Evolutionary conservation across 2,113 vertebrate species (phyloP).

Genomic region (Gymnogyps californianus): DNA sequence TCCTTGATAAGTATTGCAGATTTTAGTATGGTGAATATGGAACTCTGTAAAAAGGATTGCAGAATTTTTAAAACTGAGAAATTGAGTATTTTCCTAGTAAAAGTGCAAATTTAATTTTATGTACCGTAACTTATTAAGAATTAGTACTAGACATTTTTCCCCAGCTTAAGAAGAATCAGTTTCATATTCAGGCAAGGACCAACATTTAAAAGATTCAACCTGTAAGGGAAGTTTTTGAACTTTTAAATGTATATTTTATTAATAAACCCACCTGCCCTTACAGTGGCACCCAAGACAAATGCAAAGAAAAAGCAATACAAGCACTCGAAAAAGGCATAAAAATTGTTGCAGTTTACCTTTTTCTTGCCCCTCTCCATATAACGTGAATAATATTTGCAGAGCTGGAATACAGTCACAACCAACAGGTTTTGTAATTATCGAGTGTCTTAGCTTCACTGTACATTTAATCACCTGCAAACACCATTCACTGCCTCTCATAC

Average conservation of each 20-base stretch:
- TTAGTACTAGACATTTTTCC: not conserved
- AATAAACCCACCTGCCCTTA: not conserved
- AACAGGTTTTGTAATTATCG: not conserved
- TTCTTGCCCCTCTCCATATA: not conserved
- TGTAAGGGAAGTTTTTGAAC: not conserved
- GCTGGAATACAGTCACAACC: not conserved
- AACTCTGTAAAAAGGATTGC: not conserved
- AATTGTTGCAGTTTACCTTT: not conserved
- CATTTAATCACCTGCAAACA: slow-evolving; percentile 46
- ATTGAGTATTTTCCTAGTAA: not conserved
- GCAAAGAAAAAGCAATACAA: not conserved
- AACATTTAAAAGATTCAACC: not conserved
- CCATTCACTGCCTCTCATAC: slow-evolving; percentile 4
- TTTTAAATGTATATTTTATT: not conserved
- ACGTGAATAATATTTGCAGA: not conserved
- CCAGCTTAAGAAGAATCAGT: not conserved
- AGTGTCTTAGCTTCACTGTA: not conserved
- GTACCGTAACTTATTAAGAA: not conserved
- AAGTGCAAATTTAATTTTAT: not conserved
- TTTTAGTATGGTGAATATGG: not conserved
- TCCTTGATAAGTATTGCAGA: not conserved
- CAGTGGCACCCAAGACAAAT: not conserved
- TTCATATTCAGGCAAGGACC: not conserved
- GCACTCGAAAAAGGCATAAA: not conserved
- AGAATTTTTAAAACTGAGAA: not conserved